Base-by-base conservation (phyloP, 2,888 invertebrate species). In the Diaphora mendica region DNA sequence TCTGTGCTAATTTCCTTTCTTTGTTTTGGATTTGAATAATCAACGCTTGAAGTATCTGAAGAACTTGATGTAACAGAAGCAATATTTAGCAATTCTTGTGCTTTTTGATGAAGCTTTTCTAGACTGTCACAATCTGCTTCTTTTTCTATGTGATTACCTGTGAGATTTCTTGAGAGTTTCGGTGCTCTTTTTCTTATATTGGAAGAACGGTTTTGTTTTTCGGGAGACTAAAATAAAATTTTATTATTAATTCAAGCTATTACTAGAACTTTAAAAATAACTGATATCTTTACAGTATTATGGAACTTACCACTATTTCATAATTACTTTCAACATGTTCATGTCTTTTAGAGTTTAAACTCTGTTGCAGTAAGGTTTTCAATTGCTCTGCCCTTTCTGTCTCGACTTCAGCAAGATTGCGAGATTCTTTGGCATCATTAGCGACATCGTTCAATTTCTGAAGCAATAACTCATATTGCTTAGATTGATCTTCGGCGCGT, bases 41-140 rank as follows among this genome's bases (percentile, higher is more conserved):
- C 87, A 39, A 82, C 78, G 75, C 82, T 90, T 71, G 93, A 92
- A 42, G 79, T 80, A 71, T 95, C 95, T n/a, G 92, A 91, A 71
- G 92, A 90, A 80, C 89, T 91, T 3, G 93, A 91, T 79, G 88
- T 91, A 30, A 88, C 82, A n/a, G 93, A 91, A 62, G 89, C 88
- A 71, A 92, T 89, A 79, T 90, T 91, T 0, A 95, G 86, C 67
- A 95, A 88, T 82, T 93, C 94, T 84, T 95, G 92, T 11, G 95
- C 95, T 85, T 93, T 94, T 79, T 90, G 90, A 77, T 95, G 95
- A 51, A 95, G 89, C 76, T 90, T 91, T 83, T 93, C 91, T 4
- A 95, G 88, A 7, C 91, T 91, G 77, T 91, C 87, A 35, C 86
- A 85, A 76, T 91, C 87, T 35, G 87, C 82, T 66, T 83, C 84